Evolutionary conservation across 2,113 vertebrate species (phyloP).

Genomic region (Maccullochella peelii): DNA sequence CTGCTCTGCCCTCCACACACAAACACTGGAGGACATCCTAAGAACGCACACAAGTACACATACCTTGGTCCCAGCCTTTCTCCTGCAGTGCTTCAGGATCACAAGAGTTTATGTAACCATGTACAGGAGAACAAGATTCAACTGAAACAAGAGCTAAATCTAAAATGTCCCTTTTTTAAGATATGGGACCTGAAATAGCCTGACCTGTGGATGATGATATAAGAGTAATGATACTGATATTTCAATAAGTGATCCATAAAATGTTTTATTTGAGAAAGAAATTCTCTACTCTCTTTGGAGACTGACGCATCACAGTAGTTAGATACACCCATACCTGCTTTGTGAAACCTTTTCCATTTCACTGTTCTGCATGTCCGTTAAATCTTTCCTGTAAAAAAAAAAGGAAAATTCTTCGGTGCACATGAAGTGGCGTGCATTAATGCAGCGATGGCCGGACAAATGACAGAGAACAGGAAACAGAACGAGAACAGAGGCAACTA

Average conservation of each 20-base stretch:
- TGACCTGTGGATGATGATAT: not conserved
- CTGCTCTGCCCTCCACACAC: conserved; percentile 51
- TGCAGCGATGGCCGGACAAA: not conserved
- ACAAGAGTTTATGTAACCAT: conserved; percentile 43
- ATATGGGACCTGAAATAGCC: conserved; percentile 18
- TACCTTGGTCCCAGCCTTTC: conserved; percentile 13
- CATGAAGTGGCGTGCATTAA: conserved; percentile 11
- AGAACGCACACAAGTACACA: conserved; percentile 21
- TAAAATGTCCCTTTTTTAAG: conserved; percentile 1
- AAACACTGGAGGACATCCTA: conserved; percentile 2
- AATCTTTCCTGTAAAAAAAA: not conserved
- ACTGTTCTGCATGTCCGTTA: not conserved
- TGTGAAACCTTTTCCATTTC: not conserved
- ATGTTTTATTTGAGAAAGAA: not conserved
- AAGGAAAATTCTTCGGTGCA: not conserved
- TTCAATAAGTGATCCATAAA: not conserved
- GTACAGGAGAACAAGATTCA: conserved; percentile 2
- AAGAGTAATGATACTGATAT: not conserved
- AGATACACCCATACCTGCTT: not conserved
- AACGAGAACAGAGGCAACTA: not conserved
- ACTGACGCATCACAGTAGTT: not conserved
- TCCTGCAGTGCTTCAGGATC: conserved; percentile 36
- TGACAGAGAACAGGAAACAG: not conserved
- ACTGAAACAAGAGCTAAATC: conserved; percentile 26
- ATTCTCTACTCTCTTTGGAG: not conserved